These are phyloP conservation scores for Heteronetta atricapilla DNA, from an alignment of 2,113 vertebrate genomes.

Conservation along the genomic window DNA sequence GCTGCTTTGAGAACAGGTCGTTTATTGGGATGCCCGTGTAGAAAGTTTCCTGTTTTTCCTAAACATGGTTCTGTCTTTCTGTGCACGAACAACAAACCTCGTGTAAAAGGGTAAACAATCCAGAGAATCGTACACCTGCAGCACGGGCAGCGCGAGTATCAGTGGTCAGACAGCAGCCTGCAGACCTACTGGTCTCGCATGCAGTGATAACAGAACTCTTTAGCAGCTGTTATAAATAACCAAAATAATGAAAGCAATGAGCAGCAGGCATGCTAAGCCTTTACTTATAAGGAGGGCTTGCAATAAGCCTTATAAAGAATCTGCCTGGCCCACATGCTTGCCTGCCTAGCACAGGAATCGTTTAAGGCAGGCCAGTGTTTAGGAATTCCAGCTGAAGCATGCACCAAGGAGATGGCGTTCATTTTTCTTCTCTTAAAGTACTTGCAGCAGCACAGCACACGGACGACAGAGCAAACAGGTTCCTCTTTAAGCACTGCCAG, in stretches of 20 bases:
- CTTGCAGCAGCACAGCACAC: background rate
- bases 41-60: background rate
- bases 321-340: background rate
- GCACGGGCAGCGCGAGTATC: background rate
- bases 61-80: background rate
- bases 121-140: background rate
- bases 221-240: constrained; percentile 46
- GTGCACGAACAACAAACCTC: background rate
- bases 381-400: constrained; percentile 21
- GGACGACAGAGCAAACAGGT: background rate
- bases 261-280: background rate
- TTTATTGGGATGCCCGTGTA: background rate
- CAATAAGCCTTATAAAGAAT: constrained; percentile 14
- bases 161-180: constrained; percentile 3
- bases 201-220: constrained; percentile 35
- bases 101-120: background rate
- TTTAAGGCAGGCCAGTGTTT: background rate
- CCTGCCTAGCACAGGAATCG: background rate
- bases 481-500: background rate
- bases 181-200: background rate
- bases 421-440: constrained; percentile 5
- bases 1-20: background rate
- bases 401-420: background rate
- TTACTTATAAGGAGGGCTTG: constrained; percentile 41
- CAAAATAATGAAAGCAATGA: constrained; percentile 49